Evolutionary conservation across 1,140 invertebrate species (phyloP).

Genomic region (Mycetomoellerius zeteki): DNA sequence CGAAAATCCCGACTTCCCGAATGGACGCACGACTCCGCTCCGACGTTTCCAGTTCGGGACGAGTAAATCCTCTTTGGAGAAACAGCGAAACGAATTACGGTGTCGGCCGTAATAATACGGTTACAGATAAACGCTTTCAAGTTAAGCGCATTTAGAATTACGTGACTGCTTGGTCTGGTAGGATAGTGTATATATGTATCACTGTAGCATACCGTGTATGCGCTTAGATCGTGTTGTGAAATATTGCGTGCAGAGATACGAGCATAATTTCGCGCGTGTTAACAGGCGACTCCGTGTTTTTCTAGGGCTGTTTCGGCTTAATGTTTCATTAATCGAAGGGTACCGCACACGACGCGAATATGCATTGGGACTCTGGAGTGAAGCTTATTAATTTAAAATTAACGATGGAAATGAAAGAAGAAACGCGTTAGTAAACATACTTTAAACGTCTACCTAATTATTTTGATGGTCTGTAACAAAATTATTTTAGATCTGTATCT

Average conservation of each 20-base stretch:
- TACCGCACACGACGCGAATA: slow-evolving; percentile 12
- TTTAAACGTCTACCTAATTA: no score
- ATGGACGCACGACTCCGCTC: slow-evolving; percentile 14
- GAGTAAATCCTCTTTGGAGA: slow-evolving; percentile 73
- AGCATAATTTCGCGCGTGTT: slow-evolving; percentile 57
- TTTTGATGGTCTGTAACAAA: no score
- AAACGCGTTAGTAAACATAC: not conserved
- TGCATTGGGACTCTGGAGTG: not conserved
- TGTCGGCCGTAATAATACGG: slow-evolving; percentile 69
- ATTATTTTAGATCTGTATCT: no score
- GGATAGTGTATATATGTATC: slow-evolving; percentile 1
- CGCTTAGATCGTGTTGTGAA: slow-evolving; percentile 45
- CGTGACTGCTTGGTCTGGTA: slow-evolving; percentile 51
- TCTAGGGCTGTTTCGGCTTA: slow-evolving; percentile 37
- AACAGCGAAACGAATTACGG: slow-evolving; percentile 75
- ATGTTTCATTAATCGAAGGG: slow-evolving; percentile 48
- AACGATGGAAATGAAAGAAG: not conserved
- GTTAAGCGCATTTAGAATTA: slow-evolving; percentile 75
- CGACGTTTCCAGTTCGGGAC: slow-evolving; percentile 60
- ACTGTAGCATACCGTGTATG: not conserved
- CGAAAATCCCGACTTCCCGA: slow-evolving; percentile 11
- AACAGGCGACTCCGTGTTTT: slow-evolving; percentile 45
- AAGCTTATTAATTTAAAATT: slow-evolving; percentile 27
- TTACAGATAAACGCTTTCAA: slow-evolving; percentile 76
- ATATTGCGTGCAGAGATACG: slow-evolving; percentile 48